A percentile compares a stretch with the other conserved stretches of the same genome.
phyloP scores from a whole-genome alignment of 2,888 invertebrate species.

The Serripes groenlandicus region DNA sequence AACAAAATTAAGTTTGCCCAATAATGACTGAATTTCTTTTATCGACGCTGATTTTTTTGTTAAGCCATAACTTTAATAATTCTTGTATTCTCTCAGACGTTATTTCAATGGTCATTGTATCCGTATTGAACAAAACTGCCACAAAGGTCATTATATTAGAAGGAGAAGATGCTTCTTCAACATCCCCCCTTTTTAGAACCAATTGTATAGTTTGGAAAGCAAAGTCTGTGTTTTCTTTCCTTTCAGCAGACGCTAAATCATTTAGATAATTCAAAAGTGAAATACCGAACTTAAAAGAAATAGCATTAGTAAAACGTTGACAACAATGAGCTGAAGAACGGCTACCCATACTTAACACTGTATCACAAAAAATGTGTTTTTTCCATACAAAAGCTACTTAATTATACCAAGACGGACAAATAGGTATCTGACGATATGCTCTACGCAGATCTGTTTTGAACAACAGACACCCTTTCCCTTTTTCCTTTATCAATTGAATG shows the following conservation, averaged over 20 bases:
- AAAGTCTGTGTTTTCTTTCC: neutral
- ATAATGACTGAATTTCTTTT: neutral
- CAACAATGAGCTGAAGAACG: neutral
- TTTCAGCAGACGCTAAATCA: neutral
- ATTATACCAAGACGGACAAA: neutral
- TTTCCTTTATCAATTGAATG: neutral
- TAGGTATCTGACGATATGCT: neutral
- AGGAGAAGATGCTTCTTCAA: neutral
- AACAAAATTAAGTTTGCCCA: neutral
- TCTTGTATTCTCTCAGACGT: neutral
- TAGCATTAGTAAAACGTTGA: neutral
- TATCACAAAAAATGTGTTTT: conserved; percentile 12
- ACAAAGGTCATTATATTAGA: neutral
- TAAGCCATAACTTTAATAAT: neutral
- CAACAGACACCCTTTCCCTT: neutral
- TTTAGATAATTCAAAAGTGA: neutral
- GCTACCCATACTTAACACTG: neutral
- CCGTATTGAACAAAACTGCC: neutral
- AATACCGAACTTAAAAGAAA: neutral
- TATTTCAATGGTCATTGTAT: neutral
- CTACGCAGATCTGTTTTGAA: conserved; percentile 3
- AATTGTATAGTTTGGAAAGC: neutral
- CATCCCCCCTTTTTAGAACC: neutral
- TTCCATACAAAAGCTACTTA: neutral
- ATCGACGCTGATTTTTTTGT: neutral